Base-by-base conservation (phyloP, 2,888 invertebrate species). In the Exephanes ischioxanthus region DNA sequence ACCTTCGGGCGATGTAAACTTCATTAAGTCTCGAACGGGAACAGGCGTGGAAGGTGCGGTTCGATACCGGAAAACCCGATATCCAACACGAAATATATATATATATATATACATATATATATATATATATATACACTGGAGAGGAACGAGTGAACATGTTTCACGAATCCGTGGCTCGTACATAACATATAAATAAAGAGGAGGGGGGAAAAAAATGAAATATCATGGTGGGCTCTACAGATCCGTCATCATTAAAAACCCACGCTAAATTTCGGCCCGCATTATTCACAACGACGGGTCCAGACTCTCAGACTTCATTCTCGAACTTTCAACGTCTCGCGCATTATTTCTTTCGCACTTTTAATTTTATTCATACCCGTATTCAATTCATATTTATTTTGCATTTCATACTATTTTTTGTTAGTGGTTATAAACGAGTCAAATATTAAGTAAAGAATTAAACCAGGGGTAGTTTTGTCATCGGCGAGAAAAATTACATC, bases 1-100 rank as follows among this genome's bases (percentile, higher is more conserved):
- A 79, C 79, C 80, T 68, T 70, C 26, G 80, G 85, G 79, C 83
- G 67, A 80, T 66, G 79, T 71, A 85, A 83, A 83, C 83, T 83
- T 85, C 80, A 83, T 86, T 78, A 83, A 83, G 68, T 58, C 80
- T 37, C 72, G 70, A 82, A 82, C 26, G 53, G 72, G 58, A 79
- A 76, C 71, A 26, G 19, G 51, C 11, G 53, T 66, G 30, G 45
- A 26, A 48, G n/a, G 33, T 79, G 61, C 48, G 51, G 55, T 66
- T 72, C 80, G 53, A 72, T 66, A 48, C 72, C 53, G 48, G 41
- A 51, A 53, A 61, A 26, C 41, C 70, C 61, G 72, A 71, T n/a
- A 26, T 71, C 33, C 16, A 51, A 63, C 63, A n/a, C 72, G 7
- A 63, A 33, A 33, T n/a, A 48, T 4, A 16, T 16, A 5, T 16